Percentiles rank a stretch among this genome's conserved stretches.
Conservation (phyloP, 2,888 invertebrate species). For the Synergus itoensis region DNA sequence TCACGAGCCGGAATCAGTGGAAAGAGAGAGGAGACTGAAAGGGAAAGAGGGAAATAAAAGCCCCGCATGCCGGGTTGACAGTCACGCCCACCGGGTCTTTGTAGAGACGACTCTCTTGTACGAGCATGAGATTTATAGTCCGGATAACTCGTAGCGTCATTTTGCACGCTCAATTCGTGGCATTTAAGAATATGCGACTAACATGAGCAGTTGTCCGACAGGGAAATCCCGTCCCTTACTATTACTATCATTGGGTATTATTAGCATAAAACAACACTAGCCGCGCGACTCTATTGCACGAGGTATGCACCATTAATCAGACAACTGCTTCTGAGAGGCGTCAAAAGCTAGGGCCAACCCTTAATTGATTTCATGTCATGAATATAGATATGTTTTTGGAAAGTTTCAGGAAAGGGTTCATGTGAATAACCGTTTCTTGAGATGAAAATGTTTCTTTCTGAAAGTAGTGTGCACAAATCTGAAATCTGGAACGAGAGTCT, state of each 20-base stretch:
- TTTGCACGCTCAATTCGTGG: constrained; percentile 70
- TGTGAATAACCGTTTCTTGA: no score
- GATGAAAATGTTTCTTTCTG: no score
- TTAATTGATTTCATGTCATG: background rate
- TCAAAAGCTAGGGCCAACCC: background rate
- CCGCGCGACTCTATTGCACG: background rate
- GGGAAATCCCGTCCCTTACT: constrained; percentile 41
- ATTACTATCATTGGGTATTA: constrained; percentile 45
- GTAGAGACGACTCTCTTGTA: constrained; percentile 56
- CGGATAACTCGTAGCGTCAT: constrained; percentile 67
- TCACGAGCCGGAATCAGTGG: constrained; percentile 55
- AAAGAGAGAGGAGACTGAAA: constrained; percentile 49
- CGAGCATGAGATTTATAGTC: constrained; percentile 69
- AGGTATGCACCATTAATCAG: constrained; percentile 29
- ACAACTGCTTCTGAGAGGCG: background rate
- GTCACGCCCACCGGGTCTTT: constrained; percentile 72
- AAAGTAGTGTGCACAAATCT: no score
- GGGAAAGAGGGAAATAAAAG: constrained; percentile 51
- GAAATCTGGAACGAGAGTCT: no score
- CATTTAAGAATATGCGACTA: constrained; percentile 60
- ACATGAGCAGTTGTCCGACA: constrained; percentile 45
- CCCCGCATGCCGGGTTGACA: constrained; percentile 53
- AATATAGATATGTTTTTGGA: background rate
- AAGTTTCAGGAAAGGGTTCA: background rate
- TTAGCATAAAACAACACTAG: constrained; percentile 65